Conservation (phyloP, 2,888 invertebrate species). For the Arrhopalites spinosus region DNA sequence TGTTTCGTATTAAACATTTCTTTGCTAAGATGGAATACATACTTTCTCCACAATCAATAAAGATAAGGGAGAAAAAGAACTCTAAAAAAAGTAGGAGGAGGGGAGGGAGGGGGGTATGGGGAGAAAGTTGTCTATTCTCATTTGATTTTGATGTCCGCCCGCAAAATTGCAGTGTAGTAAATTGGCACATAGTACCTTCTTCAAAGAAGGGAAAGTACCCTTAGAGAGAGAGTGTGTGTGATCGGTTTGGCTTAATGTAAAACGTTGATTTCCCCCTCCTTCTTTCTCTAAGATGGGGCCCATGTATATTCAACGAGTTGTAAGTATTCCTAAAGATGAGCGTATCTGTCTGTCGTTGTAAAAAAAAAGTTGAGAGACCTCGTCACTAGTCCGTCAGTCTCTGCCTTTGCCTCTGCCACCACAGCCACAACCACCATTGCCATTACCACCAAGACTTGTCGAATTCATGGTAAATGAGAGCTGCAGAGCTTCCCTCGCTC, state of each 20-base stretch:
- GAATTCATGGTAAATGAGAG: conserved; percentile 29
- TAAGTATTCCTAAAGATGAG: not conserved
- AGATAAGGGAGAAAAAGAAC: conserved; percentile 5
- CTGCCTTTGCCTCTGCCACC: too few species aligned
- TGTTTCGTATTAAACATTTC: not conserved
- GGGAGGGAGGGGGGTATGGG: not conserved
- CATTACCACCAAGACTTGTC: conserved; percentile 23
- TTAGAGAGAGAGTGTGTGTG: not conserved
- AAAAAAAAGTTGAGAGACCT: not conserved
- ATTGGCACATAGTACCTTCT: conserved; percentile 5
- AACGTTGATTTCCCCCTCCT: conserved; percentile 3
- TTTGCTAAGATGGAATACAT: too few species aligned
- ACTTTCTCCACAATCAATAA: not conserved
- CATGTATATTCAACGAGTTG: not conserved
- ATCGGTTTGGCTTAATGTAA: conserved; percentile 15
- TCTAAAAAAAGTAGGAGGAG: not conserved
- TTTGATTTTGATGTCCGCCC: not conserved
- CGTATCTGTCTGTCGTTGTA: not conserved
- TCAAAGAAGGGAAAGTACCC: not conserved
- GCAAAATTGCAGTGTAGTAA: not conserved
- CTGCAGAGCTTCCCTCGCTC: conserved; percentile 26
- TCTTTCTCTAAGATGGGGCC: too few species aligned
- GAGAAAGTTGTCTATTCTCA: not conserved
- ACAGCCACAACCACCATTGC: too few species aligned
- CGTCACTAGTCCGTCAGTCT: conserved; percentile 7